Evolutionary conservation across 2,797 vertebrate species (phyloP).

Genomic region (Etheostoma perlongum): DNA sequence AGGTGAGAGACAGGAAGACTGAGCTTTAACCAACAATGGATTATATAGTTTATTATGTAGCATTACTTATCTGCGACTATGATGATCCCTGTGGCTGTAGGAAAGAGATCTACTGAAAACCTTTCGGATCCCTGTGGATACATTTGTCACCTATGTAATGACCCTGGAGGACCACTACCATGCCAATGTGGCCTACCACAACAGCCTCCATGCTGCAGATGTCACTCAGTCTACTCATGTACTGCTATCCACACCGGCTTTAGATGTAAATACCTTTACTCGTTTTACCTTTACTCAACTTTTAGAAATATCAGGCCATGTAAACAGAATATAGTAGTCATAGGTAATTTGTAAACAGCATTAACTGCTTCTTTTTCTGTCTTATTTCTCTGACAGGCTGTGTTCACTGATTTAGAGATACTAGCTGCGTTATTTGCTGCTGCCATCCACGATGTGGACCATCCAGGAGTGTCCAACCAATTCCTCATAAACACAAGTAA

Average conservation of each 20-base stretch:
- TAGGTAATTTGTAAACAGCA: neutral
- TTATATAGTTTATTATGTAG: neutral
- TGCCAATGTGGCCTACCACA: constrained; percentile 95
- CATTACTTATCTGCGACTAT: constrained; percentile 6
- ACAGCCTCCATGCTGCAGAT: constrained; percentile 95
- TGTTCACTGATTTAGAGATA: constrained; percentile 95
- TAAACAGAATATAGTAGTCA: neutral
- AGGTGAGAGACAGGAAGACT: constrained; percentile 80
- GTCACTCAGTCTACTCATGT: constrained; percentile 96
- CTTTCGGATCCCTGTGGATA: constrained; percentile 92
- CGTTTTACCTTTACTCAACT: no score
- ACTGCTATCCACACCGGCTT: constrained; percentile 92
- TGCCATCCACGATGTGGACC: constrained; percentile 95
- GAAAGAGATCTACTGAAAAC: constrained; percentile 94
- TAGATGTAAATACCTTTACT: constrained; percentile 85
- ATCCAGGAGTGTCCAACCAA: constrained; percentile 96
- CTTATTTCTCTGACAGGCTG: constrained; percentile 83
- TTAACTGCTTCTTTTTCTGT: constrained; percentile 6
- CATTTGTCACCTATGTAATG: constrained; percentile 93
- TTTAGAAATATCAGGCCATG: neutral
- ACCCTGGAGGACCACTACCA: constrained; percentile 96
- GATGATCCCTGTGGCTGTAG: constrained; percentile 69
- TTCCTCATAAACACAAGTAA: constrained; percentile 97
- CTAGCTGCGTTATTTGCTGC: constrained; percentile 93
- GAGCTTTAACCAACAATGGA: neutral